Percentiles rank a stretch among this genome's conserved stretches.
Evolutionary conservation across 37 sponge, comb jelly and placozoan species (phyloP).

Genomic region (Aphrocallistes beatrix): DNA sequence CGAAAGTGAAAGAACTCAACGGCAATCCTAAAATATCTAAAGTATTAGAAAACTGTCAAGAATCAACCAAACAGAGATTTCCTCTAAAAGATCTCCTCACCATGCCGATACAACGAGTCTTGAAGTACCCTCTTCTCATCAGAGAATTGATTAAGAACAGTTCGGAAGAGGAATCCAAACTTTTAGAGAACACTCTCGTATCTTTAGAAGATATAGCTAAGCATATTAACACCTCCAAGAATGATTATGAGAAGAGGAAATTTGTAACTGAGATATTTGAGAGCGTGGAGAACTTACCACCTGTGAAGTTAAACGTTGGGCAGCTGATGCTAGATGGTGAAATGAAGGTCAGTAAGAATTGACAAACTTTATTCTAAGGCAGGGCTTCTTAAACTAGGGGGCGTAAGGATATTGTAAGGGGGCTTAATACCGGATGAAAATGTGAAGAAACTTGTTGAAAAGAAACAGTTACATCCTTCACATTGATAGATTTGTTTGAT

Average conservation of each 20-base stretch:
- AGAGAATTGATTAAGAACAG: conserved; percentile 24
- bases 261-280: conserved; percentile 43
- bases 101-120: conserved; percentile 69
- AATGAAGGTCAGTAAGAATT: conserved; percentile 50
- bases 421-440: too few relatives aligned
- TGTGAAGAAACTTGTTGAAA: too few relatives aligned
- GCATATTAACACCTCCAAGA: conserved; percentile 56
- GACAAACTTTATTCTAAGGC: too few relatives aligned
- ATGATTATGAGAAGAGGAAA: conserved; percentile 46
- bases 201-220: conserved; percentile 53
- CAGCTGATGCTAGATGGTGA: conserved; percentile 49
- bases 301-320: neutral
- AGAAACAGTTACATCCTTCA: too few relatives aligned
- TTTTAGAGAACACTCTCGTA: neutral
- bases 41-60: conserved; percentile 14
- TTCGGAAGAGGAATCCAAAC: neutral
- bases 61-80: conserved; percentile 42
- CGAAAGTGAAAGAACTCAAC: neutral
- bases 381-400: too few relatives aligned
- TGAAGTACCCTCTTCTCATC: conserved; percentile 65
- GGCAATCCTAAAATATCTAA: neutral
- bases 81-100: conserved; percentile 64
- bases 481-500: too few relatives aligned
- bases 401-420: too few relatives aligned
- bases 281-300: neutral